Conservation (phyloP, 1,140 invertebrate genomes). For the Aphelenchoides avenae region DNA sequence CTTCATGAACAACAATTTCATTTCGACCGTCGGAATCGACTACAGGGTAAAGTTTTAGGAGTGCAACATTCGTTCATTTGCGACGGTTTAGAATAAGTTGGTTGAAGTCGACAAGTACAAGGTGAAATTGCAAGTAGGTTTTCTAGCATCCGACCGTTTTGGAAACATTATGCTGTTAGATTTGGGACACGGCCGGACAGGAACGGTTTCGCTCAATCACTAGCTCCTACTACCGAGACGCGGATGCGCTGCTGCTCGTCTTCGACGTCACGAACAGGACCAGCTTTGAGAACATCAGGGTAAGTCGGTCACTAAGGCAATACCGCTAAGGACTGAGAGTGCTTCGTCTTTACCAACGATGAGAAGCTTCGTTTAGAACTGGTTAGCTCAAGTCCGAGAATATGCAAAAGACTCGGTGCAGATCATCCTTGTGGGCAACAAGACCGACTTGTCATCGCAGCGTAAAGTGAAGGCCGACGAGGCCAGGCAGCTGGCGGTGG, state of each 20-base stretch:
- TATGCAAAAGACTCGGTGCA: constrained; percentile 55
- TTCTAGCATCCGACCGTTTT: background rate
- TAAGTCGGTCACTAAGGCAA: constrained; percentile 22
- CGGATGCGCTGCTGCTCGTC: constrained; percentile 90
- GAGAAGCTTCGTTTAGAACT: constrained; percentile 52
- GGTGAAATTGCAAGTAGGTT: constrained; percentile 54
- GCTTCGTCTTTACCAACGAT: background rate
- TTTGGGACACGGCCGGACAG: constrained; percentile 96
- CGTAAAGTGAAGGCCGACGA: constrained; percentile 54
- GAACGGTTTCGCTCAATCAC: constrained; percentile 94
- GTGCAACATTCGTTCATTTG: constrained; percentile 12
- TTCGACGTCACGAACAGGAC: constrained; percentile 96
- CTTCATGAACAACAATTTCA: constrained; percentile 64
- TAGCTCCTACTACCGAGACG: constrained; percentile 93
- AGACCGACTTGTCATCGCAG: constrained; percentile 47
- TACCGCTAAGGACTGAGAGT: background rate
- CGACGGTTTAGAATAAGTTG: constrained; percentile 58
- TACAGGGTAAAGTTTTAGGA: constrained; percentile 49
- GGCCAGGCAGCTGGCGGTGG: constrained; percentile 49
- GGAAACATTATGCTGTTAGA: constrained; percentile 60
- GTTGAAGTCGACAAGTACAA: constrained; percentile 55
- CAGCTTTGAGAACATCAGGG: constrained; percentile 73
- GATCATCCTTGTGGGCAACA: constrained; percentile 56
- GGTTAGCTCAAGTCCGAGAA: constrained; percentile 54
- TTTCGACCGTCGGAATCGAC: constrained; percentile 65